phyloP scores from a whole-genome alignment of 2,888 invertebrate genomes.

The Thera britannica region DNA sequence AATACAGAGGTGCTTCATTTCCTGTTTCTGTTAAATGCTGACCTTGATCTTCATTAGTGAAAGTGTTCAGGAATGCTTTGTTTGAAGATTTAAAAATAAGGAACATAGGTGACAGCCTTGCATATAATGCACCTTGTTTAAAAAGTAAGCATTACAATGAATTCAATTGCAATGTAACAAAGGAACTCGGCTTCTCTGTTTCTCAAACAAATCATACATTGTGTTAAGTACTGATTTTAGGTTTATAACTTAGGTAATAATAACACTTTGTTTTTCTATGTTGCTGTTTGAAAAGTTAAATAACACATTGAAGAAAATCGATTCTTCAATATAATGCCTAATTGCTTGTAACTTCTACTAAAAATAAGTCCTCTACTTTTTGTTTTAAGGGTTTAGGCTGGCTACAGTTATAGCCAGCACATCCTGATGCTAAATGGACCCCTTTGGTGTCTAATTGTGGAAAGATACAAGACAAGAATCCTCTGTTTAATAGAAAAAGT shows the following conservation, averaged over 20 bases:
- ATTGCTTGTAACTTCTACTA: no score
- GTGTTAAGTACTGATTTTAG: background rate
- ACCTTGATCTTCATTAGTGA: conserved; percentile 65
- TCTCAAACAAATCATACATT: background rate
- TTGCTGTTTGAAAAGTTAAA: background rate
- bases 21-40: conserved; percentile 16
- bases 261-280: background rate
- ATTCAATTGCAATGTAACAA: conserved; percentile 2
- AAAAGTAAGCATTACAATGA: conserved; percentile 2
- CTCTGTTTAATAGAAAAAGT: no score
- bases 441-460: no score
- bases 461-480: no score
- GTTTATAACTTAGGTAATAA: background rate
- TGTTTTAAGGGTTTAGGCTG: no score
- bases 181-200: background rate
- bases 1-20: conserved; percentile 2
- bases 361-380: no score
- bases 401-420: no score
- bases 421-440: no score
- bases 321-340: no score
- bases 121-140: conserved; percentile 3
- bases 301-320: no score
- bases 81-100: conserved; percentile 42
- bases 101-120: background rate
- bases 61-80: conserved; percentile 52